These are phyloP conservation scores for Elgonia sp. DNA, from an alignment of 2,888 invertebrate species.

Conservation along the genomic window DNA sequence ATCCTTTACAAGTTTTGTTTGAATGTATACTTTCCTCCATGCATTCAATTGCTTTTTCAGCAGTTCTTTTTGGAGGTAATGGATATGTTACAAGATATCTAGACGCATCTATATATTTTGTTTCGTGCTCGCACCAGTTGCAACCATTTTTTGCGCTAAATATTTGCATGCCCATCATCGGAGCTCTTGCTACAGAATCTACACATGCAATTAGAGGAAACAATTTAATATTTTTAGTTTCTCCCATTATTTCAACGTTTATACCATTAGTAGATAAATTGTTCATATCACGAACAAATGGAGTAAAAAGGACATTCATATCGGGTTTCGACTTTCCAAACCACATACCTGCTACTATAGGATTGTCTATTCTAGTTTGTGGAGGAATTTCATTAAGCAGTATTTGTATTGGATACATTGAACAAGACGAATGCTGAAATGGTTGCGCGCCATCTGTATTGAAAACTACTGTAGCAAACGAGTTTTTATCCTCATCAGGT, in stretches of 20 bases:
- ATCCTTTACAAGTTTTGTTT: too few species aligned
- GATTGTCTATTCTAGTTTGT: slow-evolving; percentile 45
- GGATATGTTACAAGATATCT: too few species aligned
- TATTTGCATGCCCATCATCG: slow-evolving; percentile 69
- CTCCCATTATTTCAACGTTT: slow-evolving; percentile 36
- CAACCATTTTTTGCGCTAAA: slow-evolving; percentile 65
- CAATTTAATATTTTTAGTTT: slow-evolving; percentile 50
- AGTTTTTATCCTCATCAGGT: slow-evolving; percentile 37
- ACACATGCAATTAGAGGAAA: slow-evolving; percentile 60
- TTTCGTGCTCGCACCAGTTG: slow-evolving; percentile 68
- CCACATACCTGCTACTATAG: slow-evolving; percentile 59
- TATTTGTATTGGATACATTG: slow-evolving; percentile 62
- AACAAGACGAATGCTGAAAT: slow-evolving; percentile 57
- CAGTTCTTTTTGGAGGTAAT: too few species aligned
- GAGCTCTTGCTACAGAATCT: slow-evolving; percentile 69
- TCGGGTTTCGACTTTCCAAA: slow-evolving; percentile 69
- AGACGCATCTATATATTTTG: too few species aligned
- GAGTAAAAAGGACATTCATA: slow-evolving; percentile 64
- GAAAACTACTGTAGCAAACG: slow-evolving; percentile 63
- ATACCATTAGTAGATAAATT: slow-evolving; percentile 51
- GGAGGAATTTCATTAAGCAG: slow-evolving; percentile 62
- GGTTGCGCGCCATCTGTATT: slow-evolving; percentile 42
- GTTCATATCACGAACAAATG: slow-evolving; percentile 37
- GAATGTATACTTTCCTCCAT: too few species aligned
- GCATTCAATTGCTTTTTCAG: too few species aligned